Conservation (phyloP, 2,797 vertebrate species). For the Xiphorhynchus erythropygius region DNA sequence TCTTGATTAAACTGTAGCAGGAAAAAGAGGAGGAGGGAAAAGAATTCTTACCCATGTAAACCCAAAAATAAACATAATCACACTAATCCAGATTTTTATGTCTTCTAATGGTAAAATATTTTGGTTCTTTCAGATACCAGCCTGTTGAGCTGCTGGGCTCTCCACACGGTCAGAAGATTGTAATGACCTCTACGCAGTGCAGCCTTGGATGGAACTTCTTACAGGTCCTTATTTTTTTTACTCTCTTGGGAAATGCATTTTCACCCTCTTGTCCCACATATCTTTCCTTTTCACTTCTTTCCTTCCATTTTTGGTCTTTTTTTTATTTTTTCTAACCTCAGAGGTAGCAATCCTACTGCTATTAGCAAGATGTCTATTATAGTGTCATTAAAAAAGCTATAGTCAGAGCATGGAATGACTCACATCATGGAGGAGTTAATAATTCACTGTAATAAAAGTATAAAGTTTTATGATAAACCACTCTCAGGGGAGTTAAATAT, state of each 20-base stretch:
- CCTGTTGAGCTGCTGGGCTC: conserved; percentile 14
- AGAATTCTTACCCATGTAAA: background rate
- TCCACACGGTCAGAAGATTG: background rate
- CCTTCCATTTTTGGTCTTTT: background rate
- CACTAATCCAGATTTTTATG: background rate
- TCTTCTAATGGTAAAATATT: conserved; percentile 28
- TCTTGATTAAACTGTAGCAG: background rate
- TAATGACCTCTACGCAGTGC: background rate
- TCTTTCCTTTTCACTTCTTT: conserved; percentile 48
- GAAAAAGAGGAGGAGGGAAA: background rate
- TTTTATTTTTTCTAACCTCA: conserved; percentile 53
- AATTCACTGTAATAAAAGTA: conserved; percentile 86
- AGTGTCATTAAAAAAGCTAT: conserved; percentile 84
- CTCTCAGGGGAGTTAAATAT: conserved; percentile 85
- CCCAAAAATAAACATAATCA: background rate
- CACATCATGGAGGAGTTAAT: conserved; percentile 85
- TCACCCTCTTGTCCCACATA: background rate
- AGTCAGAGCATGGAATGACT: conserved; percentile 82
- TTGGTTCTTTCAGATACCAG: conserved; percentile 41
- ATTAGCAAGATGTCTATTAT: conserved; percentile 85
- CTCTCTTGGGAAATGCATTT: conserved; percentile 52
- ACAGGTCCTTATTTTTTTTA: background rate
- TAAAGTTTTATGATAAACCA: conserved; percentile 87
- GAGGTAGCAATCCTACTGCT: conserved; percentile 78
- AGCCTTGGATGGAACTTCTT: background rate